A percentile compares a stretch with the other conserved stretches of the same genome.
phyloP scores from a whole-genome alignment of 2,113 vertebrate species.

The Hippoglossus stenolepis region DNA sequence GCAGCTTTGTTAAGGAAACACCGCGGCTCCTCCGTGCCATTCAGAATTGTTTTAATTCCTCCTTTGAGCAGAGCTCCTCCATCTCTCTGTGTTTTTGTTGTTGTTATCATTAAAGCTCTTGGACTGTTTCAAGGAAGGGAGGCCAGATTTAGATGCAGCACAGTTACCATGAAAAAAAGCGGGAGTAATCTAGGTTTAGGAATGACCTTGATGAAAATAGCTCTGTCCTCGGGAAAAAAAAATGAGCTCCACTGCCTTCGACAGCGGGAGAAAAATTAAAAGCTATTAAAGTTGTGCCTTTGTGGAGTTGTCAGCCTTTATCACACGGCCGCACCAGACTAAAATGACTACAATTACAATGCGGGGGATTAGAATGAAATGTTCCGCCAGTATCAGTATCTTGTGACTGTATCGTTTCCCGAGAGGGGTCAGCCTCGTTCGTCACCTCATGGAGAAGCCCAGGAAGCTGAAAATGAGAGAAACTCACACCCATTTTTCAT shows the following conservation, averaged over 20 bases:
- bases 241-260: conserved; percentile 33
- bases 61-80: conserved; percentile 42
- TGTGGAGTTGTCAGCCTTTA: conserved; percentile 46
- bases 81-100: conserved; percentile 18
- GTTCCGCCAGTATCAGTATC: conserved; percentile 26
- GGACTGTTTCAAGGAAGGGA: conserved; percentile 22
- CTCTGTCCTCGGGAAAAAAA: conserved; percentile 30
- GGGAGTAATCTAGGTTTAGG: conserved; percentile 57
- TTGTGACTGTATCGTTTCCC: neutral
- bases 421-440: too few species aligned
- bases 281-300: conserved; percentile 56
- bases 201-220: conserved; percentile 68
- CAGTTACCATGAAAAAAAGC: conserved; percentile 42
- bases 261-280: conserved; percentile 31
- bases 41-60: conserved; percentile 67
- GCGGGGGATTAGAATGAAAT: conserved; percentile 44
- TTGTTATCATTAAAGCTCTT: conserved; percentile 47
- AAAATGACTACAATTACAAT: conserved; percentile 21
- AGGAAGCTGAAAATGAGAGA: too few species aligned
- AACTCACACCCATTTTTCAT: too few species aligned
- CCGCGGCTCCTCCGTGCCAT: conserved; percentile 18
- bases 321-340: conserved; percentile 20
- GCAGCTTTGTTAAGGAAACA: conserved; percentile 53
- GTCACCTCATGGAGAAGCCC: too few species aligned
- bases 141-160: conserved; percentile 55